These are phyloP conservation scores for Mactromeris polynyma DNA, from an alignment of 2,888 invertebrate genomes.

Conservation along the genomic window DNA sequence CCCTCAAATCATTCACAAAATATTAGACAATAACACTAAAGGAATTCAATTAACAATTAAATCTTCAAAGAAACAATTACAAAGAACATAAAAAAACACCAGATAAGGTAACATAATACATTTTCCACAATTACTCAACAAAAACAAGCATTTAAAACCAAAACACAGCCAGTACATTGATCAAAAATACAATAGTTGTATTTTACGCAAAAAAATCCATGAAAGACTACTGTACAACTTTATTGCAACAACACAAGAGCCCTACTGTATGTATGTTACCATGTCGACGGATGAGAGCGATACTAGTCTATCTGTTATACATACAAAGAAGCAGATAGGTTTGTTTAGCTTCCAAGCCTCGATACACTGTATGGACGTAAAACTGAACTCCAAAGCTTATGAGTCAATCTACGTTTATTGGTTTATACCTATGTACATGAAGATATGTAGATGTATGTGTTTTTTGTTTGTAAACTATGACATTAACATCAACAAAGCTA, in stretches of 20 bases:
- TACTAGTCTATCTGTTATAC: background rate
- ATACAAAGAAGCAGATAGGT: background rate
- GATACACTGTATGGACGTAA: too few relatives aligned
- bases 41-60: background rate
- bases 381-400: too few relatives aligned
- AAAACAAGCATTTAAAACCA: background rate
- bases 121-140: background rate
- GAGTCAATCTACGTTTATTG: too few relatives aligned
- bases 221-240: background rate
- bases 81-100: background rate
- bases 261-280: background rate
- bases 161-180: background rate
- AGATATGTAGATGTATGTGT: background rate
- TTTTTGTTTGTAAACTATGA: constrained; percentile 1
- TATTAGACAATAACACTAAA: background rate
- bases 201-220: background rate
- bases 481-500: background rate
- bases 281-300: background rate
- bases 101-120: background rate
- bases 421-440: background rate
- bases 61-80: background rate
- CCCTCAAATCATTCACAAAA: too few relatives aligned
- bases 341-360: too few relatives aligned
- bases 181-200: background rate
- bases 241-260: constrained; percentile 2